Conservation (phyloP, 1,140 invertebrate genomes). For the Pararge aegeria region DNA sequence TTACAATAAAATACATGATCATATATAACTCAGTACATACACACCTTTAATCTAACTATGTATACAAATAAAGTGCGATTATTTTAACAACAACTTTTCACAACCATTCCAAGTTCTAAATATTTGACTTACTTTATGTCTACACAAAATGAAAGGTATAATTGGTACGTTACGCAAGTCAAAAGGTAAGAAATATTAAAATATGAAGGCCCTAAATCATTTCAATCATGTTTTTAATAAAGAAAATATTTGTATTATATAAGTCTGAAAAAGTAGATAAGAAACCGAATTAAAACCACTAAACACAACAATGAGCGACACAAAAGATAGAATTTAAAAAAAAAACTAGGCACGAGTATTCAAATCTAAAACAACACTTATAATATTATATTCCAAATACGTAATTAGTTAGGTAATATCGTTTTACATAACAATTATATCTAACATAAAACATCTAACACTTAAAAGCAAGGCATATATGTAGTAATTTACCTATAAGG, state of each 20-base stretch:
- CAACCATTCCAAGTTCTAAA: not conserved
- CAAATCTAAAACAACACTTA: no score
- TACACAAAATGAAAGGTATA: not conserved
- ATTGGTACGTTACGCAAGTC: not conserved
- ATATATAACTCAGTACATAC: no score
- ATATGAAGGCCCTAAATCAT: not conserved
- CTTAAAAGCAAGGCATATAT: not conserved
- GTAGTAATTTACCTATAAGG: not conserved
- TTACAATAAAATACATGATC: no score
- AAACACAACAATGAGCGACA: no score
- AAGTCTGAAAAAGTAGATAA: no score
- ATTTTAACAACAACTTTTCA: no score
- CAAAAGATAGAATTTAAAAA: no score
- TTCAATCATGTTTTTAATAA: not conserved
- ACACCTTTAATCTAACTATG: no score
- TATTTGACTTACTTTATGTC: not conserved
- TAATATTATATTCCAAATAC: no score
- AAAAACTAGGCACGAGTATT: no score
- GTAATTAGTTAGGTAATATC: not conserved
- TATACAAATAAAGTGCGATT: no score
- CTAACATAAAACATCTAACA: constrained; percentile 12
- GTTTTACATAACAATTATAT: constrained; percentile 15
- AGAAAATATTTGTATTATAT: not conserved
- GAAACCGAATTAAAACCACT: no score
- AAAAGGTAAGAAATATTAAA: not conserved